Evolutionary conservation across 2,113 vertebrate species (phyloP).

Genomic region (Lycaon pictus): DNA sequence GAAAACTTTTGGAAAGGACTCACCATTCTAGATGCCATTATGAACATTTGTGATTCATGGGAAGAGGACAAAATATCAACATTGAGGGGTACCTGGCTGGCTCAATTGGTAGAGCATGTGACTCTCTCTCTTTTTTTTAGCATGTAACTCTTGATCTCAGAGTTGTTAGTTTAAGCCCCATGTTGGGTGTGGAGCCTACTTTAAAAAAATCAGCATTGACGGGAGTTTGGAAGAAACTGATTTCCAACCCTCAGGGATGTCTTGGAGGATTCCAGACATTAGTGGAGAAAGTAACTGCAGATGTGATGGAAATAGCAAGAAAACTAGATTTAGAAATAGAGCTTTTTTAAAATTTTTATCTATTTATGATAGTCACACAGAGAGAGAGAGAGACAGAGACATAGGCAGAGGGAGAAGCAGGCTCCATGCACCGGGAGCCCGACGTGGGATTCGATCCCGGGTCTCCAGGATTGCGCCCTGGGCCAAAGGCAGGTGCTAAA

Average conservation of each 20-base stretch:
- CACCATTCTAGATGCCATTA: background rate
- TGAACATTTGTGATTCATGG: background rate
- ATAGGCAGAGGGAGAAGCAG: no score
- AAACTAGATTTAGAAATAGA: background rate
- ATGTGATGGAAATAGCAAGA: background rate
- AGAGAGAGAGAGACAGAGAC: no score
- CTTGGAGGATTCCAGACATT: background rate
- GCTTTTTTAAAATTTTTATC: background rate
- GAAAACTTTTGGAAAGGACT: background rate
- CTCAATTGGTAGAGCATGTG: background rate
- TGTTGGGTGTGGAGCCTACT: background rate
- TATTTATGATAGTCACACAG: no score
- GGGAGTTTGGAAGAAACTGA: background rate
- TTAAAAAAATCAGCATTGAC: background rate
- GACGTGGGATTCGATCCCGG: no score
- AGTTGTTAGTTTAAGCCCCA: background rate
- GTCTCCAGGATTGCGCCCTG: no score
- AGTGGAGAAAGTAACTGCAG: background rate
- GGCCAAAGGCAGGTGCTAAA: no score
- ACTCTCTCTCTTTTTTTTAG: background rate
- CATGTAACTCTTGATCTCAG: background rate
- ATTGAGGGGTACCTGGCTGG: background rate
- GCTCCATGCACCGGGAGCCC: no score
- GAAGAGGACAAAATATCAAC: background rate
- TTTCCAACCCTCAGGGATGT: background rate